A percentile compares a stretch with the other conserved stretches of the same genome.
These are phyloP conservation scores for Papilio protenor DNA, from an alignment of 2,888 invertebrate species.

Conservation along the genomic window DNA sequence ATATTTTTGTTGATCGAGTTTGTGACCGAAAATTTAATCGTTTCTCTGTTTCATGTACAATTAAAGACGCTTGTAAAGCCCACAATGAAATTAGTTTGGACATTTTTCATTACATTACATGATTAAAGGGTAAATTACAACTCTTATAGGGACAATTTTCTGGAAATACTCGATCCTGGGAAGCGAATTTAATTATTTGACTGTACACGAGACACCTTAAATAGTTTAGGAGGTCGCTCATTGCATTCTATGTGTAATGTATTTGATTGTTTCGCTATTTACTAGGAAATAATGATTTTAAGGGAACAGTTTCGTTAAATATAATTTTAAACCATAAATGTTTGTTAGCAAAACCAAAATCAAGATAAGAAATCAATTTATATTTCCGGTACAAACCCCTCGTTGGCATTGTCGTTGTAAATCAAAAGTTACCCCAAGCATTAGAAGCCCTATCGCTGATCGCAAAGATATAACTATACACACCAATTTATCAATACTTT, in stretches of 20 bases:
- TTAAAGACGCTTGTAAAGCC: not conserved
- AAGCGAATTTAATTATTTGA: not conserved
- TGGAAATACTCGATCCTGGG: not conserved
- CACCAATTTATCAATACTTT: constrained; percentile 59
- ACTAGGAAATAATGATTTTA: not conserved
- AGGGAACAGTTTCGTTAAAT: not conserved
- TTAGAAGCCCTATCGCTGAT: constrained; percentile 55
- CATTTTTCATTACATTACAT: not conserved
- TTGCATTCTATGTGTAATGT: no score
- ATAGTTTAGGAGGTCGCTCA: not conserved
- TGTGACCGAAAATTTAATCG: constrained; percentile 22
- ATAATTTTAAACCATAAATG: constrained; percentile 22
- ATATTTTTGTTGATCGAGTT: constrained; percentile 31
- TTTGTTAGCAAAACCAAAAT: constrained; percentile 54
- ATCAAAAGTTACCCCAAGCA: constrained; percentile 69
- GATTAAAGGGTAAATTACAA: not conserved
- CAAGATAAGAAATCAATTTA: constrained; percentile 76
- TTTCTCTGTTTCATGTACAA: not conserved
- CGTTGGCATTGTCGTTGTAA: constrained; percentile 71
- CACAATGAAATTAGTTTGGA: not conserved
- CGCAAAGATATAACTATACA: constrained; percentile 56
- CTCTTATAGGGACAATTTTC: not conserved
- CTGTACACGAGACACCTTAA: not conserved
- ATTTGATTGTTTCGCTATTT: not conserved
- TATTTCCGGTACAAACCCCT: constrained; percentile 62